Base-by-base conservation (phyloP, 2,113 vertebrate genomes). In the Poeciliopsis retropinna region DNA sequence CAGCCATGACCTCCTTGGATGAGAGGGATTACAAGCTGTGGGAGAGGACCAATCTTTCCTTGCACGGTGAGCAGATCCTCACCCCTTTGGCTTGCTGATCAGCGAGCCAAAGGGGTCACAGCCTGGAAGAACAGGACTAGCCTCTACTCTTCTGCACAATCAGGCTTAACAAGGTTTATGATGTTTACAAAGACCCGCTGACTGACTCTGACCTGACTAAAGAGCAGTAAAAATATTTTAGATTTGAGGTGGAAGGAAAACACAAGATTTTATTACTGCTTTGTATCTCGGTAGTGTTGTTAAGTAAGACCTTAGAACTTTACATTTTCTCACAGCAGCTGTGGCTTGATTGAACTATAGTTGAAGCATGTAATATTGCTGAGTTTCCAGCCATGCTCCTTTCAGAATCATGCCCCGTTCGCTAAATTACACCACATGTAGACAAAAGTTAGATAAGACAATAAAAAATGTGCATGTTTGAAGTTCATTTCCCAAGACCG, bases 1-100 rank as follows among this genome's bases (percentile, higher is more conserved):
- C 14, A 13, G 78, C 79, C 78, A 5, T 85, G 88, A 91, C 90
- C 89, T 83, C 75, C 66, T 74, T 47, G 67, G 76, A 80, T 70
- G 28, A 73, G 75, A 79, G 79, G 83, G 87, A 88, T 86, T 89
- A 88, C 17, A 51, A 79, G 51, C 69, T 83, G 82, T 87, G 86
- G 73, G 82, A 89, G 85, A 83, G 28, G 62, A 81, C 32, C 2
- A 66, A 67, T 67, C 73, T 75, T 70, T 81, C 76, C 74, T 78
- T 67, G 70, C 74, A 80, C 61, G 54, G 61, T 15, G 47, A 64
- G 32, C 76, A 57, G 77, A 79, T 72, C 39, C 70, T 83, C 70
- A n/a, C n/a, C n/a, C n/a, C n/a, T n/a, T n/a, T n/a, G n/a, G n/a
- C n/a, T n/a, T 60, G 82, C 82, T 69, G 79, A 75, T 81, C 65